These are phyloP conservation scores for Novumbra hubbsi DNA, from an alignment of 2,797 vertebrate genomes.

Conservation along the genomic window DNA sequence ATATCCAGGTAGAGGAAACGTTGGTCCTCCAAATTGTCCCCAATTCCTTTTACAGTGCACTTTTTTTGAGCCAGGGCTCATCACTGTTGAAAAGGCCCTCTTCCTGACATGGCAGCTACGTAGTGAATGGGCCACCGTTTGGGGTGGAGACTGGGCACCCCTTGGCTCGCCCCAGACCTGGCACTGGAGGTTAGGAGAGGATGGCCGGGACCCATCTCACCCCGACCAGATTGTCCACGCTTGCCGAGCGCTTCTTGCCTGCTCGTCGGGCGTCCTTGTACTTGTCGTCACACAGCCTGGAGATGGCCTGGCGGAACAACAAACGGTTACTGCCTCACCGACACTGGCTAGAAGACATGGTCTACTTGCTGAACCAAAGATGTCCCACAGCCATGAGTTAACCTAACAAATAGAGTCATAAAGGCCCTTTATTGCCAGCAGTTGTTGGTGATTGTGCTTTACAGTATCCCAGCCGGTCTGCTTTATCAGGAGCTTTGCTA, in stretches of 20 bases:
- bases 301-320: conserved; percentile 84
- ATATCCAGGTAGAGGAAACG: too few species aligned
- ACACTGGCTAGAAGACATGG: not conserved
- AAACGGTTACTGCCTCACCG: not conserved
- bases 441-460: not conserved
- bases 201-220: conserved; percentile 93
- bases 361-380: not conserved
- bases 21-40: too few species aligned
- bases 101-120: too few species aligned
- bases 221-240: conserved; percentile 91
- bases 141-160: not conserved
- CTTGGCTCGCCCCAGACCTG: not conserved
- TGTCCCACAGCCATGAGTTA: not conserved
- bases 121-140: too few species aligned
- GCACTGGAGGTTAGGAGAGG: conserved; percentile 84
- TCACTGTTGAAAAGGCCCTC: too few species aligned
- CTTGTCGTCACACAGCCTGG: conserved; percentile 92
- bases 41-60: too few species aligned
- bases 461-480: not conserved
- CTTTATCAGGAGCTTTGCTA: too few species aligned
- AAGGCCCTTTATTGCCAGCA: not conserved
- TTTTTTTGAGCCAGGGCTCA: too few species aligned
- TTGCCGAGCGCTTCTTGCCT: conserved; percentile 88
- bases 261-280: conserved; percentile 93
- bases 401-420: not conserved